Evolutionary conservation across 2,888 invertebrate genomes (phyloP).

Genomic region (Plagiodera versicolora): DNA sequence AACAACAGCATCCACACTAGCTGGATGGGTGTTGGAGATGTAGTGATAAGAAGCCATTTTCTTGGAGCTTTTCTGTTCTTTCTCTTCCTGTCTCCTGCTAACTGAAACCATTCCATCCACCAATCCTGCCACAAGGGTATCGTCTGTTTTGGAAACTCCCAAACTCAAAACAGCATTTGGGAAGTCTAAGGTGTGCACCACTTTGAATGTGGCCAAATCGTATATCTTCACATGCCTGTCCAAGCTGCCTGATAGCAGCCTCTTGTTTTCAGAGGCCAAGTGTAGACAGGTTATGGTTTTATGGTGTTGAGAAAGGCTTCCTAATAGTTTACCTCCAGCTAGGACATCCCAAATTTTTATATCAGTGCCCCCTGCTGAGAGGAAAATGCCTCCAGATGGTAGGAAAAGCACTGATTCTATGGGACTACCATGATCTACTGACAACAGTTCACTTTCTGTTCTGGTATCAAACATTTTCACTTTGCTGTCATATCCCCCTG

Average conservation of each 20-base stretch:
- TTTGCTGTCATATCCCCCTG: slow-evolving; percentile 87
- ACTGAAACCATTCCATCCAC: slow-evolving; percentile 90
- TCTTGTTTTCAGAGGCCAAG: slow-evolving; percentile 78
- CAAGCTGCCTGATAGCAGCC: slow-evolving; percentile 85
- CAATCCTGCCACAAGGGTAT: slow-evolving; percentile 88
- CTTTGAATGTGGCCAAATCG: slow-evolving; percentile 82
- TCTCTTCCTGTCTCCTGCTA: slow-evolving; percentile 69
- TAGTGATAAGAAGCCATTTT: slow-evolving; percentile 61
- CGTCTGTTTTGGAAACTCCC: slow-evolving; percentile 74
- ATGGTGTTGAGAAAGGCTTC: slow-evolving; percentile 88
- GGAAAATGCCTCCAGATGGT: slow-evolving; percentile 86
- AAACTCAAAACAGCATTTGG: slow-evolving; percentile 89
- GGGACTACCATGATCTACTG: slow-evolving; percentile 84
- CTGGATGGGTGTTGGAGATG: slow-evolving; percentile 40
- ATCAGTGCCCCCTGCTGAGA: slow-evolving; percentile 80
- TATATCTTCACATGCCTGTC: slow-evolving; percentile 94
- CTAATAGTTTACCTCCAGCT: slow-evolving; percentile 81
- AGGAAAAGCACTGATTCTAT: slow-evolving; percentile 87
- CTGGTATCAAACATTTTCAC: slow-evolving; percentile 88
- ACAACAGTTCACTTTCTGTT: slow-evolving; percentile 67
- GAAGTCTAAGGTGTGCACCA: slow-evolving; percentile 86
- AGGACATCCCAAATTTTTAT: slow-evolving; percentile 93
- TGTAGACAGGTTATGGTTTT: slow-evolving; percentile 90
- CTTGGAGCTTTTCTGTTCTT: slow-evolving; percentile 52
- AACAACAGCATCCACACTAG: slow-evolving; percentile 59